Percentiles rank a stretch among this genome's conserved stretches.
Conservation (phyloP, 2,113 vertebrate genomes). For the Xenopus laevis region DNA sequence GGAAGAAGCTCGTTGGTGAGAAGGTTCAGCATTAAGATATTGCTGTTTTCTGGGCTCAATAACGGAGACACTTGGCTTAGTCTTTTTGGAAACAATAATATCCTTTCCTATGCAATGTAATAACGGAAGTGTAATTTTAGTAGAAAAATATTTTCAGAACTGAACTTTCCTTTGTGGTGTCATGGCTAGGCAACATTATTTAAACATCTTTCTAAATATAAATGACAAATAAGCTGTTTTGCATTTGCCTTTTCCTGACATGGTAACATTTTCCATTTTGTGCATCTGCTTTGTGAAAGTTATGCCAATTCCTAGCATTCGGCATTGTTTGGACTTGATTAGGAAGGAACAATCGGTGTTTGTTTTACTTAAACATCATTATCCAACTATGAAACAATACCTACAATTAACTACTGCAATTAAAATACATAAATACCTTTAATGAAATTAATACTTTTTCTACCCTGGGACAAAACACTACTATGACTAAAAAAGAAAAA, state of each 20-base stretch:
- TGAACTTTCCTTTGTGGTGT: conserved; percentile 1
- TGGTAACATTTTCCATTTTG: neutral
- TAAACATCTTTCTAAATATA: conserved; percentile 5
- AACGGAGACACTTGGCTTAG: no score
- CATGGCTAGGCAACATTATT: neutral
- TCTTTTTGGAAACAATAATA: neutral
- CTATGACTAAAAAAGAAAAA: no score
- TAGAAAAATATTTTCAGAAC: neutral
- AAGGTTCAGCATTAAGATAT: neutral
- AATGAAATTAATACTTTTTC: no score
- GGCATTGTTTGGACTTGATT: neutral
- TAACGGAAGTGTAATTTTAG: neutral
- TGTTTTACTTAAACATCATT: conserved; percentile 6
- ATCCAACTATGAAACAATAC: neutral
- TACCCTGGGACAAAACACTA: no score
- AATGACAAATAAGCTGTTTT: neutral
- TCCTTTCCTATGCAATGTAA: neutral
- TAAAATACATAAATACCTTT: no score
- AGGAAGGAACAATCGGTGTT: neutral
- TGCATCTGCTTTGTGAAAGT: neutral
- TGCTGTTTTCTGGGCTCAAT: no score
- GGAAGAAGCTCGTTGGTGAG: neutral
- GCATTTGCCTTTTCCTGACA: neutral
- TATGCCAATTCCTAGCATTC: neutral
- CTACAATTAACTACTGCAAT: no score